A percentile compares a stretch with the other conserved stretches of the same genome.
phyloP scores from a whole-genome alignment of 2,113 vertebrate species.

The Channa argus region DNA sequence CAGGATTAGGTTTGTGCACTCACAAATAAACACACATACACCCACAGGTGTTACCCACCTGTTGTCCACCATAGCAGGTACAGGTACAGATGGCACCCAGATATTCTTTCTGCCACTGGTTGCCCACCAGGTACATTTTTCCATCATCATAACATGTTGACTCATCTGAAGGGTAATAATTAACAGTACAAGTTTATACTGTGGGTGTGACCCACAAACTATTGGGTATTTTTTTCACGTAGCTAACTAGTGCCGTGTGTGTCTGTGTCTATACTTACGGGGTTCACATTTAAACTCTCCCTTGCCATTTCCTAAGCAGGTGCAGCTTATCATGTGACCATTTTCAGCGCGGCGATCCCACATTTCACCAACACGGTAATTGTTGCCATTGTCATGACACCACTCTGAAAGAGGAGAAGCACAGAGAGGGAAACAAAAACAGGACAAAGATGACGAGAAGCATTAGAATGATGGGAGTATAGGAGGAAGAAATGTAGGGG shows the following conservation, averaged over 20 bases:
- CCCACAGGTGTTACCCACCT: slow-evolving; percentile 80
- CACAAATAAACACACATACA: slow-evolving; percentile 2
- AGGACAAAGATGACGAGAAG: not conserved
- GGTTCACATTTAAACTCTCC: slow-evolving; percentile 99
- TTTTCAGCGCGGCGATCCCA: slow-evolving; percentile 94
- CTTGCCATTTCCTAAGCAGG: slow-evolving; percentile 95
- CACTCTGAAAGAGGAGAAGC: slow-evolving; percentile 84
- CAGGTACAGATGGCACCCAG: slow-evolving; percentile 96
- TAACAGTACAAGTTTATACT: not conserved
- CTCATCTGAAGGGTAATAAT: slow-evolving; percentile 85
- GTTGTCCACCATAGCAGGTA: slow-evolving; percentile 95
- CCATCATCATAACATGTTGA: slow-evolving; percentile 95
- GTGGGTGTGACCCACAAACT: no score
- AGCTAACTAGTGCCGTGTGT: no score
- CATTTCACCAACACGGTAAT: slow-evolving; percentile 94
- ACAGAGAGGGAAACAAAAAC: not conserved
- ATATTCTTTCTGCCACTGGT: slow-evolving; percentile 99
- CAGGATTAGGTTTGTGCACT: not conserved
- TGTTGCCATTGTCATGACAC: slow-evolving; percentile 95
- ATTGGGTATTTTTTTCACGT: no score
- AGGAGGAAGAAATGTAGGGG: not conserved
- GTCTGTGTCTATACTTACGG: slow-evolving; percentile 79
- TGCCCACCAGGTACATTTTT: slow-evolving; percentile 94
- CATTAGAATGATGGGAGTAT: not conserved
- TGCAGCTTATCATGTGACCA: slow-evolving; percentile 98